phyloP scores from a whole-genome alignment of 2,113 vertebrate genomes.

The Syrmaticus mikado region DNA sequence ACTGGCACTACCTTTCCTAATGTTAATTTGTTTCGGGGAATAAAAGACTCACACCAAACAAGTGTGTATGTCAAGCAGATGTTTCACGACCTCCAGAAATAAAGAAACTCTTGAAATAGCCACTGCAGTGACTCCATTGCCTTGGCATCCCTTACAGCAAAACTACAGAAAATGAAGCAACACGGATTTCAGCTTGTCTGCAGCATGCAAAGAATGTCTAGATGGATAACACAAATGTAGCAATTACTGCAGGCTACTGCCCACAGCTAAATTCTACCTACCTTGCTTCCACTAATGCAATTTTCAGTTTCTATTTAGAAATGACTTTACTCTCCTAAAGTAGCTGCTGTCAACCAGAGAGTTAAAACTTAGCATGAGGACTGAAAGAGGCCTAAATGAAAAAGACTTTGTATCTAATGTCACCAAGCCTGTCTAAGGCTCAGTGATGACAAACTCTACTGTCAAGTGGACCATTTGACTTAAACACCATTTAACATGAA shows the following conservation, averaged over 20 bases:
- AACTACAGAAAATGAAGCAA: background rate
- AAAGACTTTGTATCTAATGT: background rate
- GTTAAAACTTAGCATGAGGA: background rate
- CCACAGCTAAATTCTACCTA: background rate
- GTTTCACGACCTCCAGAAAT: background rate
- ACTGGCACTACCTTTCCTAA: background rate
- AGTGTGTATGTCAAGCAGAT: background rate
- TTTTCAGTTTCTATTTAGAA: background rate
- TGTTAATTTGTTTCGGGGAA: background rate
- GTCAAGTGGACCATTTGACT: background rate
- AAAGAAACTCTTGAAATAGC: background rate
- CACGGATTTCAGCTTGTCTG: background rate
- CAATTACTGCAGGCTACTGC: background rate
- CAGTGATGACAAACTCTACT: background rate
- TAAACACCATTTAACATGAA: background rate
- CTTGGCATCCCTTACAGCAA: accelerated
- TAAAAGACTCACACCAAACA: background rate
- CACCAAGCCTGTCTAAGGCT: background rate
- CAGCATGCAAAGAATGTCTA: background rate
- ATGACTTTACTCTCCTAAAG: background rate
- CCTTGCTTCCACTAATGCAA: background rate
- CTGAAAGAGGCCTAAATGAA: background rate
- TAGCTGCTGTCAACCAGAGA: background rate
- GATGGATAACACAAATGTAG: background rate
- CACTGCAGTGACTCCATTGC: background rate